Evolutionary conservation across 1,140 invertebrate genomes (phyloP), one percentile per base, ranked within the genome.

Genomic region (Nymphalis io): DNA sequence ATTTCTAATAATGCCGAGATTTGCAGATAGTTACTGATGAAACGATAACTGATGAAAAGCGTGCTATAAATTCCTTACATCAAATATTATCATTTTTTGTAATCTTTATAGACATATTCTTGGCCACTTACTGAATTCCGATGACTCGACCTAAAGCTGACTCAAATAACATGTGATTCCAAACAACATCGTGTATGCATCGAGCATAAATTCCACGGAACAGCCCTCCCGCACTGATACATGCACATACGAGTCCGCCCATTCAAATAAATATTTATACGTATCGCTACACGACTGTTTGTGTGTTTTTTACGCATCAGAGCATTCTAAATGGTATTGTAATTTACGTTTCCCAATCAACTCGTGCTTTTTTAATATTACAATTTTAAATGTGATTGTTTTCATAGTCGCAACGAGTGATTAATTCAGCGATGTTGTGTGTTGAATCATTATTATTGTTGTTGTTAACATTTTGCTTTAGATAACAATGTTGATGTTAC

Each of bases 231-330:
- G n/a, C 40, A n/a, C 40, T 15, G 13, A 44, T n/a, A 44, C n/a
- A 44, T n/a, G 40, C 40, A n/a, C 40, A 44, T 3, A n/a, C 12
- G 27, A 33, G 27, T 33, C 11, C 40, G 40, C n/a, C 42, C 20
- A 20, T 51, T 51, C 16, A 33, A 55, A 27, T 27, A 55, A 55
- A 55, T 55, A 55, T 55, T 55, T 55, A 55, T 27, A 51, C 46
- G 46, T 27, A 55, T 27, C 21, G 48, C 48, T 51, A 51, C 48
- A 51, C 20, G 21, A 51, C 20, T 51, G 48, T 27, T 53, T 20
- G 27, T 55, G 20, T 55, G 21, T 11, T 23, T 23, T 51, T 55
- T 55, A 51, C 46, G 46, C 46, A 18, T 20, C 46, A 20, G 46
- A 13, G 27, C 5, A 21, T 55, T 23, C 51, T 55, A 27, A 23